A percentile compares a stretch with the other conserved stretches of the same genome.
Evolutionary conservation across 2,888 invertebrate genomes (phyloP).

Genomic region (Steromphala cineraria): DNA sequence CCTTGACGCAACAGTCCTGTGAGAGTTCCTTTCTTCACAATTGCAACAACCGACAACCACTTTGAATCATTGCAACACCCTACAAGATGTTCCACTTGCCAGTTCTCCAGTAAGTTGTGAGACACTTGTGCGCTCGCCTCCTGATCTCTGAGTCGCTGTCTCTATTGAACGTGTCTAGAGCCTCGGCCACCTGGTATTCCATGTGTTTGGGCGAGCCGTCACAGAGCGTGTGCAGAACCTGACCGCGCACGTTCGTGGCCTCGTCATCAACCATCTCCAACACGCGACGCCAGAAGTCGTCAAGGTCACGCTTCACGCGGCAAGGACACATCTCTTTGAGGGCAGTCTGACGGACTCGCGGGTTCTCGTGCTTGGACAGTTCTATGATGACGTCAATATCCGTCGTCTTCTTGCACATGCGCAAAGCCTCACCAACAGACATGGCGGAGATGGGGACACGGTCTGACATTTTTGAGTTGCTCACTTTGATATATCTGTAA

Average conservation of each 20-base stretch:
- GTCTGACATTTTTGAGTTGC: neutral
- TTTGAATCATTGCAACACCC: no score
- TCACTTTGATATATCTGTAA: neutral
- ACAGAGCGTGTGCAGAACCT: constrained; percentile 72
- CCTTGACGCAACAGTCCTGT: no score
- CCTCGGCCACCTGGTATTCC: constrained; percentile 67
- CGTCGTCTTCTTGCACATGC: constrained; percentile 64
- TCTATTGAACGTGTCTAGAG: constrained; percentile 68
- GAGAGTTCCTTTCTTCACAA: no score
- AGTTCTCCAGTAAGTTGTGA: constrained; percentile 66
- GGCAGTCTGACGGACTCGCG: constrained; percentile 68
- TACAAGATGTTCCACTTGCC: constrained; percentile 74
- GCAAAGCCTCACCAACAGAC: constrained; percentile 52
- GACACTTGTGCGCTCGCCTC: constrained; percentile 68
- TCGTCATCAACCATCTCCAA: constrained; percentile 69
- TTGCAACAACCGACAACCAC: no score
- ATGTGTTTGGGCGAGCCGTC: constrained; percentile 72
- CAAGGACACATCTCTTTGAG: constrained; percentile 74
- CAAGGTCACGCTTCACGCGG: constrained; percentile 69
- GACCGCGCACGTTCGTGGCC: constrained; percentile 62
- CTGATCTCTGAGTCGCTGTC: constrained; percentile 67
- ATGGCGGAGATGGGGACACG: constrained; percentile 22
- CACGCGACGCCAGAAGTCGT: constrained; percentile 71
- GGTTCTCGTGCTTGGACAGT: constrained; percentile 65
- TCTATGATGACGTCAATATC: constrained; percentile 69